phyloP scores from a whole-genome alignment of 2,888 invertebrate genomes.

The Hirudinaria manillensis region DNA sequence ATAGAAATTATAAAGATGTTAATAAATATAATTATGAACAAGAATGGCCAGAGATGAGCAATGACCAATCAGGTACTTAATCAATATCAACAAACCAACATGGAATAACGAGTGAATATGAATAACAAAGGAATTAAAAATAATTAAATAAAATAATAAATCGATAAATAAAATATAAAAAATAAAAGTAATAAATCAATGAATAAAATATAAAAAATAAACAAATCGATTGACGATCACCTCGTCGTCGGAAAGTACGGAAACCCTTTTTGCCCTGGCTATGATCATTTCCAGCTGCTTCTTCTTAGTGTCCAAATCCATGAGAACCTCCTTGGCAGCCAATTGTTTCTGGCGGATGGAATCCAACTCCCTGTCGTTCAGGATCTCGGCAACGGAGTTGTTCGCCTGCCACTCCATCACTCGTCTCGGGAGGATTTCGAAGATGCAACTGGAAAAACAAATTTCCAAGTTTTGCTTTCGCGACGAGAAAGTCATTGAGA shows the following conservation, averaged over 20 bases:
- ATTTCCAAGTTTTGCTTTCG: neutral
- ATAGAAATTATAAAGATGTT: neutral
- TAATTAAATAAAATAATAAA: no score
- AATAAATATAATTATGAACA: neutral
- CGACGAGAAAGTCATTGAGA: neutral
- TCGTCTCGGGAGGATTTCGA: conserved; percentile 74
- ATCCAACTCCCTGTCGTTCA: conserved; percentile 62
- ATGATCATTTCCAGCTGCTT: conserved; percentile 72
- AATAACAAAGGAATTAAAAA: neutral
- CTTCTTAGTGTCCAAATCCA: conserved; percentile 51
- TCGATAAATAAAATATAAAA: no score
- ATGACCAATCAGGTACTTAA: no score
- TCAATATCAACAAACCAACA: neutral
- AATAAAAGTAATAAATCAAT: neutral
- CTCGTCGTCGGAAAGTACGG: conserved; percentile 39
- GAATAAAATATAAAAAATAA: no score
- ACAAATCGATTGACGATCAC: conserved; percentile 28
- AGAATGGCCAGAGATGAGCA: no score
- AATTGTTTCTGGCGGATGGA: conserved; percentile 73
- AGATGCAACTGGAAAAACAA: conserved; percentile 51
- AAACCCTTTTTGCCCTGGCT: conserved; percentile 63
- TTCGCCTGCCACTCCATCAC: conserved; percentile 88
- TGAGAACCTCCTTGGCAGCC: conserved; percentile 69
- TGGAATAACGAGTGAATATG: neutral
- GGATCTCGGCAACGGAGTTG: conserved; percentile 78